A percentile compares a stretch with the other conserved stretches of the same genome.
Conservation (phyloP, 2,113 vertebrate genomes). For the Fregata magnificens region DNA sequence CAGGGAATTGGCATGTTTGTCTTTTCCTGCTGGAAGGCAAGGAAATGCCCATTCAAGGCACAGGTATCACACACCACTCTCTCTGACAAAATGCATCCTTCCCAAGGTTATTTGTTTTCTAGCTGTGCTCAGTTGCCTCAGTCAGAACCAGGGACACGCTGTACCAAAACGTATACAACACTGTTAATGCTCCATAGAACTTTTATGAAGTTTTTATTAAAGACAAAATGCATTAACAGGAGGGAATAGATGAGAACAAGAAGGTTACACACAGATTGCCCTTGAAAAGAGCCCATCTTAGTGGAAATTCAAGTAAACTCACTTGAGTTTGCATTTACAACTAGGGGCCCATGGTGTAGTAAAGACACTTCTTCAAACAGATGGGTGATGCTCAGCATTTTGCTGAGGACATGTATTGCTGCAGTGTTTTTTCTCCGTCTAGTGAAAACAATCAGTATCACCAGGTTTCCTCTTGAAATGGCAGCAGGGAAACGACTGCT, state of each 20-base stretch:
- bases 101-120: not conserved
- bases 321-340: not conserved
- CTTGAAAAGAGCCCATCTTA: not conserved
- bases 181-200: not conserved
- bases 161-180: not conserved
- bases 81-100: not conserved
- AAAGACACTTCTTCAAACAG: not conserved
- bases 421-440: not conserved
- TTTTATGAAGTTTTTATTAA: not conserved
- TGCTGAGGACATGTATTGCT: not conserved
- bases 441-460: not conserved
- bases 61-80: not conserved
- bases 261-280: not conserved
- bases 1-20: not conserved
- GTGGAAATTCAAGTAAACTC: not conserved
- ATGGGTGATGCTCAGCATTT: not conserved
- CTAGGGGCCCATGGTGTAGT: not conserved
- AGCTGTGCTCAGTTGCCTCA: not conserved
- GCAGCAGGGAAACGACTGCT: not conserved
- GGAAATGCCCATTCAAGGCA: not conserved
- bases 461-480: not conserved
- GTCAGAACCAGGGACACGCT: not conserved
- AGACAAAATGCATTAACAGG: not conserved
- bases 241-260: not conserved
- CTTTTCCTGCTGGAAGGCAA: not conserved